Conservation (phyloP, 2,888 invertebrate genomes). For the Spisula solida region DNA sequence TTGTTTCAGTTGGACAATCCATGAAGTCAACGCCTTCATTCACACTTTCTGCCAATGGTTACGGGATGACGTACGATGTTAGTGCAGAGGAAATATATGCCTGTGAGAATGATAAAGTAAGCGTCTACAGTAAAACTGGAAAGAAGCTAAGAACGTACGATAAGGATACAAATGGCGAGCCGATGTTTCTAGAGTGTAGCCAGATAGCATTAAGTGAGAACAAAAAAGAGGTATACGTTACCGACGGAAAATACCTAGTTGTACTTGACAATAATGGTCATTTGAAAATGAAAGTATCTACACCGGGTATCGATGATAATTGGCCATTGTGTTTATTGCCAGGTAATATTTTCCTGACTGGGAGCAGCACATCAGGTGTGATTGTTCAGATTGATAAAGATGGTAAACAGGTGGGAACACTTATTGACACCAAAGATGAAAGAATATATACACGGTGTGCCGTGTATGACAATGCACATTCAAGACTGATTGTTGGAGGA, state of each 20-base stretch:
- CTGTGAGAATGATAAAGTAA: not conserved
- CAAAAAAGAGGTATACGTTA: not conserved
- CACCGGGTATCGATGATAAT: not conserved
- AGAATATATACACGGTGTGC: not conserved
- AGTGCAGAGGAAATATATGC: slow-evolving; percentile 1
- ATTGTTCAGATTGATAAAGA: slow-evolving; percentile 30
- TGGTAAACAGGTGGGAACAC: slow-evolving; percentile 24
- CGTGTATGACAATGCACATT: slow-evolving; percentile 25
- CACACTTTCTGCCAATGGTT: not conserved
- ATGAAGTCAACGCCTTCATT: not conserved
- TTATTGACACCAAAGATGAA: slow-evolving; percentile 9
- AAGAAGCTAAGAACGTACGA: not conserved
- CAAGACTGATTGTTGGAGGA: slow-evolving; percentile 34
- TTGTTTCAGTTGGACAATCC: slow-evolving; percentile 1
- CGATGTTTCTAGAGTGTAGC: not conserved
- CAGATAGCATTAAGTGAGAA: not conserved
- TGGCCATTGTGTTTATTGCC: slow-evolving; percentile 28
- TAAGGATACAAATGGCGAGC: not conserved
- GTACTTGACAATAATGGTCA: slow-evolving; percentile 21
- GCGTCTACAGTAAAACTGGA: slow-evolving; percentile 26
- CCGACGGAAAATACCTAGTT: not conserved
- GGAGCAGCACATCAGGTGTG: not conserved
- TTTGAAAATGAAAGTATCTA: not conserved
- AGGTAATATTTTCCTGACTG: not conserved
- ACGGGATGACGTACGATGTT: slow-evolving; percentile 21